Evolutionary conservation across 2,797 vertebrate species (phyloP).

Genomic region (Crocodylus rhombifer): DNA sequence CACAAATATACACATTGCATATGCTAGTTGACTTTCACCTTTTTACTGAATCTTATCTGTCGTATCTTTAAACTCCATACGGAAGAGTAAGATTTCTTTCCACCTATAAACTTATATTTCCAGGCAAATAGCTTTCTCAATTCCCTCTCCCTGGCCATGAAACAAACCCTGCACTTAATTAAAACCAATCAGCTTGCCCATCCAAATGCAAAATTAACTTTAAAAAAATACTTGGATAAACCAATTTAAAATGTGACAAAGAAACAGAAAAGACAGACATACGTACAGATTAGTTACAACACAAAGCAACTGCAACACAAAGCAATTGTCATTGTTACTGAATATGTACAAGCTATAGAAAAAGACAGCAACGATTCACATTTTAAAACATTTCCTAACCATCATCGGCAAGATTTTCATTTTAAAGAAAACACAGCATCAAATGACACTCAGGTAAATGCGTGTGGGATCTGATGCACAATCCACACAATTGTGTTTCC

Average conservation of each 20-base stretch:
- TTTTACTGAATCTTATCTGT: not conserved
- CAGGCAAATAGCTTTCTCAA: too few species aligned
- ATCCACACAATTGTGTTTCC: too few species aligned
- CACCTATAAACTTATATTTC: not conserved
- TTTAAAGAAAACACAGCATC: not conserved
- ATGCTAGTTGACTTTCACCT: not conserved
- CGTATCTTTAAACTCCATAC: not conserved
- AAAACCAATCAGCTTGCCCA: too few species aligned
- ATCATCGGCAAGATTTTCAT: not conserved
- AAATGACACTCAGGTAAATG: not conserved
- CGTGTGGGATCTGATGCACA: too few species aligned
- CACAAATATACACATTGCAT: not conserved
- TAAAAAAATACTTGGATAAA: not conserved
- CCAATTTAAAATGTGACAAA: not conserved
- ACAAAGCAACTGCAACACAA: too few species aligned
- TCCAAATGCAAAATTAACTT: too few species aligned
- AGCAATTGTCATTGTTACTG: too few species aligned
- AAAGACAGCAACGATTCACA: not conserved
- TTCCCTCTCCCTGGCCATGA: too few species aligned
- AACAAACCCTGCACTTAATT: too few species aligned
- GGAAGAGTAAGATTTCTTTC: accelerated
- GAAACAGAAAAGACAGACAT: not conserved
- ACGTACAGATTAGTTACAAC: not conserved
- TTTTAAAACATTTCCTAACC: not conserved
- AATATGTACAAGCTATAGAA: not conserved